Percentiles rank a stretch among this genome's conserved stretches.
phyloP scores from a whole-genome alignment of 2,888 invertebrate species.

The Brachylomia viminalis region DNA sequence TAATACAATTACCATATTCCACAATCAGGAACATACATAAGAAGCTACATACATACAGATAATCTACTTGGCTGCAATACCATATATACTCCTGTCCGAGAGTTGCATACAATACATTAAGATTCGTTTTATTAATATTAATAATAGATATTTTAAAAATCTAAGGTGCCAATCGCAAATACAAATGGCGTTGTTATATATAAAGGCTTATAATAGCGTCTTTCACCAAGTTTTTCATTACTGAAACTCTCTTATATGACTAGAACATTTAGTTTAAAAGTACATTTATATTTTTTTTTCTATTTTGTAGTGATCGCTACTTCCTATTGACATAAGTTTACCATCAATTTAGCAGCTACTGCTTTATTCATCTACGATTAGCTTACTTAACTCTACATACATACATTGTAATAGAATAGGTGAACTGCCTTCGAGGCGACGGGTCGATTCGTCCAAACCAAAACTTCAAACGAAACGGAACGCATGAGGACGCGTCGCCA shows the following conservation, averaged over 20 bases:
- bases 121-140: conserved; percentile 82
- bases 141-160: conserved; percentile 82
- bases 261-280: conserved; percentile 87
- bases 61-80: conserved; percentile 87
- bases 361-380: conserved; percentile 83
- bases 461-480: conserved; percentile 73
- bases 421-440: conserved; percentile 78
- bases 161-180: conserved; percentile 90
- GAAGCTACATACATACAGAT: conserved; percentile 87
- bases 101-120: conserved; percentile 84
- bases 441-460: conserved; percentile 73
- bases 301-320: conserved; percentile 85
- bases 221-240: conserved; percentile 89
- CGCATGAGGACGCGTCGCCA: conserved; percentile 77
- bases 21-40: conserved; percentile 82
- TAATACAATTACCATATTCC: conserved; percentile 85
- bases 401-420: conserved; percentile 86
- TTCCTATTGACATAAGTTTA: conserved; percentile 90
- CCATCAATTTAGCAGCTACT: conserved; percentile 88
- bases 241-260: conserved; percentile 85
- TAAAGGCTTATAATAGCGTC: conserved; percentile 90
- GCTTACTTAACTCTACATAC: conserved; percentile 90
- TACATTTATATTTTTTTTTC: conserved; percentile 84
- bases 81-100: conserved; percentile 86
- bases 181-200: conserved; percentile 83